Conservation (phyloP, 2,113 vertebrate species). For the Tetraodon nigroviridis region DNA sequence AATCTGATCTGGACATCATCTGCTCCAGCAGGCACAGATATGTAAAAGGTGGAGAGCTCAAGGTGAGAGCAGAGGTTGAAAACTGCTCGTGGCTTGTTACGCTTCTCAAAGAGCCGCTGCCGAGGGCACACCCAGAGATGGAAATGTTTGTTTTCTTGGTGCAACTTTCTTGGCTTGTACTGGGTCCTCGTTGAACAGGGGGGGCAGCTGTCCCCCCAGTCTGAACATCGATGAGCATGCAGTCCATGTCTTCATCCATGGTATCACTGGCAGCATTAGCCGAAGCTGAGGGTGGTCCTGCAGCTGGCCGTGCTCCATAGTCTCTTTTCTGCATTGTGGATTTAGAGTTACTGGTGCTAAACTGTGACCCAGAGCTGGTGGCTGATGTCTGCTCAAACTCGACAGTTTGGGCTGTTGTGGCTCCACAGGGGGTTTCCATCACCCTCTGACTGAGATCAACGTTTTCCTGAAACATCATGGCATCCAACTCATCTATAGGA, state of each 20-base stretch:
- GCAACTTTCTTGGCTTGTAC: not conserved
- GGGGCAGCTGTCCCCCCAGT: not conserved
- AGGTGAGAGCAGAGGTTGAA: slow-evolving; percentile 12
- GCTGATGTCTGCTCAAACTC: slow-evolving; percentile 3
- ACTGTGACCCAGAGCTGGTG: slow-evolving; percentile 1
- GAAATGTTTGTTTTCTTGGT: not conserved
- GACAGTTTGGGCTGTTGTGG: slow-evolving; percentile 10
- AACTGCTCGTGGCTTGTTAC: slow-evolving; percentile 4
- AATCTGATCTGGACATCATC: slow-evolving; percentile 43
- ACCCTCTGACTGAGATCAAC: too few relatives aligned
- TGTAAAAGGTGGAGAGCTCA: slow-evolving; percentile 76
- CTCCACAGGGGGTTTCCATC: not conserved
- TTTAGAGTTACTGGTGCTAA: slow-evolving; percentile 14
- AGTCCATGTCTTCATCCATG: slow-evolving; percentile 55
- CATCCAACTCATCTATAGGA: slow-evolving; percentile 79
- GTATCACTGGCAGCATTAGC: slow-evolving; percentile 22
- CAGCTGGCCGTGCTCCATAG: not conserved
- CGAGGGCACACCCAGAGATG: not conserved
- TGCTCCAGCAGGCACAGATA: slow-evolving; percentile 78
- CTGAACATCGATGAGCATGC: slow-evolving; percentile 15
- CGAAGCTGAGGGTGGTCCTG: not conserved
- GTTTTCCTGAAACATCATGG: slow-evolving; percentile 71
- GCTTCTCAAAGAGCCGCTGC: not conserved
- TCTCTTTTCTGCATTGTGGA: slow-evolving; percentile 22
- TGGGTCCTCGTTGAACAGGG: slow-evolving; percentile 5